Conservation (phyloP, 2,888 invertebrate genomes). For the Griposia aprilina region DNA sequence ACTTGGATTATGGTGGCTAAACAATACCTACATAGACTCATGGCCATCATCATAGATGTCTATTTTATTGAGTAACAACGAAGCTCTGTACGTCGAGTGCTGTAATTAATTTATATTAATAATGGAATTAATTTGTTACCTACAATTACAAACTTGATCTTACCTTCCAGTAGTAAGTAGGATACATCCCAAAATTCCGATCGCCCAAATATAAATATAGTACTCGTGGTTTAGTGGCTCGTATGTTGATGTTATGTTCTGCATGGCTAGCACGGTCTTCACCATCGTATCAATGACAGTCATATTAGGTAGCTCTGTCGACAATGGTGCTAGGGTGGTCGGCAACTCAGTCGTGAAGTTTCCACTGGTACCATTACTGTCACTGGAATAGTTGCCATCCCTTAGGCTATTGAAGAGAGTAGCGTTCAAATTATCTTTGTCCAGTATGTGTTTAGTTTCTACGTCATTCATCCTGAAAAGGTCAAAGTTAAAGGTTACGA, state of each 20-base stretch:
- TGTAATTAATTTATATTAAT: background rate
- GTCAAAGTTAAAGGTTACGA: slow-evolving; percentile 4
- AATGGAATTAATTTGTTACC: background rate
- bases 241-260: slow-evolving; percentile 73
- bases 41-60: background rate
- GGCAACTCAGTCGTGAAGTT: slow-evolving; percentile 55
- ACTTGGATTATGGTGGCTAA: background rate
- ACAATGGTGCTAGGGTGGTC: slow-evolving; percentile 23
- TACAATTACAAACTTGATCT: slow-evolving; percentile 33
- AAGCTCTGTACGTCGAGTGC: background rate
- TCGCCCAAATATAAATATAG: slow-evolving; percentile 91
- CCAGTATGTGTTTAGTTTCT: slow-evolving; percentile 69
- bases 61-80: background rate
- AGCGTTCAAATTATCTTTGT: slow-evolving; percentile 34
- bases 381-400: slow-evolving; percentile 35
- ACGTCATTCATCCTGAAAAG: slow-evolving; percentile 86
- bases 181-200: slow-evolving; percentile 90
- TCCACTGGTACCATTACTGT: slow-evolving; percentile 55
- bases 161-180: slow-evolving; percentile 90
- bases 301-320: slow-evolving; percentile 65
- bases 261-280: slow-evolving; percentile 76
- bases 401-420: slow-evolving; percentile 20
- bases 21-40: background rate
- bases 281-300: slow-evolving; percentile 79
- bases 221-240: slow-evolving; percentile 74